A percentile compares a stretch with the other conserved stretches of the same genome.
Conservation (phyloP, 1,140 invertebrate genomes). For the Heliothis subflexa region DNA sequence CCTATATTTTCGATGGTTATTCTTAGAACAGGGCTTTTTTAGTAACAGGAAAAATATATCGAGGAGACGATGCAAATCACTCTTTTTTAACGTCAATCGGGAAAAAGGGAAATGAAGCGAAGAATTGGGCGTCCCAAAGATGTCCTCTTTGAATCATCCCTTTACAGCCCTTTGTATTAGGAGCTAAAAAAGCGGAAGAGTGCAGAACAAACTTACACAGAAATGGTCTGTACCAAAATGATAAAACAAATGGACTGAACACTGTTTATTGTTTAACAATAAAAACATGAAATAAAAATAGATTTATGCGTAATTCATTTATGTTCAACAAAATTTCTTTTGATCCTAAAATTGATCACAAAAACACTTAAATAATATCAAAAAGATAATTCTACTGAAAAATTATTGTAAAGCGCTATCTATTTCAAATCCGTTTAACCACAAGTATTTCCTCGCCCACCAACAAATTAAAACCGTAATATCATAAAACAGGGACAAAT, state of each 20-base stretch:
- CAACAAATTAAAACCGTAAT: constrained; percentile 20
- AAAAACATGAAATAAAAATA: not conserved
- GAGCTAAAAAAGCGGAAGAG: constrained; percentile 22
- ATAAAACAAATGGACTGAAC: not conserved
- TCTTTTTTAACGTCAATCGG: constrained; percentile 42
- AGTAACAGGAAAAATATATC: constrained; percentile 35
- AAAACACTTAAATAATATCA: too few relatives aligned
- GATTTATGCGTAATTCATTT: not conserved
- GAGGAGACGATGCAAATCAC: constrained; percentile 45
- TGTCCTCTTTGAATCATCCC: constrained; percentile 42
- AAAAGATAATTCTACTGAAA: not conserved
- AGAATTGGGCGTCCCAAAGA: constrained; percentile 38
- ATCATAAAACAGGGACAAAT: constrained; percentile 30
- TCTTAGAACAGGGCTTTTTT: constrained; percentile 17
- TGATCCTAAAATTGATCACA: too few relatives aligned
- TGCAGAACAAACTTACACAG: not conserved
- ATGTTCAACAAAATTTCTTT: not conserved
- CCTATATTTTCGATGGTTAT: not conserved
- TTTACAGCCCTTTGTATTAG: constrained; percentile 41
- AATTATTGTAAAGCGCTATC: not conserved
- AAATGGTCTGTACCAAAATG: not conserved
- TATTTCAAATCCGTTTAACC: not conserved
- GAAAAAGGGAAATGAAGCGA: constrained; percentile 42
- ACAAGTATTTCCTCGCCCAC: not conserved
- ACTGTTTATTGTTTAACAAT: not conserved